Percentiles rank a stretch among this genome's conserved stretches.
Evolutionary conservation across 92 coral and sea anemone genomes (phyloP).

Genomic region (Epizoanthus illoricatus): DNA sequence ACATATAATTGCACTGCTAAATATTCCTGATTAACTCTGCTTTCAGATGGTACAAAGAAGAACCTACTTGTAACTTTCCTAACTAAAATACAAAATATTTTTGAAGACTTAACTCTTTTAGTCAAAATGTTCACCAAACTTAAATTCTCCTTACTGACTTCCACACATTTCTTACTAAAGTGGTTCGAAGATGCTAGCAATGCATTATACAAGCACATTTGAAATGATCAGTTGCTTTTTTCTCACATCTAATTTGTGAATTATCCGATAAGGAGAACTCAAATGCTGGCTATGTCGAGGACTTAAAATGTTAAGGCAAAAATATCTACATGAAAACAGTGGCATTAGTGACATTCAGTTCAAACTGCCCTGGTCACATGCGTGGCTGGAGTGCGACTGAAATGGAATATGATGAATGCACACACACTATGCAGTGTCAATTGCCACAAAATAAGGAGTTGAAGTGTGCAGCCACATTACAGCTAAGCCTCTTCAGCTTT

Average conservation of each 20-base stretch:
- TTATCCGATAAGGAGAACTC: background rate
- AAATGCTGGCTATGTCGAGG: background rate
- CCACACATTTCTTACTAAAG: background rate
- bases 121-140: background rate
- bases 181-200: background rate
- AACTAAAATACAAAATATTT: conserved; percentile 18
- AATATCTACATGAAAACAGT: conserved; percentile 12
- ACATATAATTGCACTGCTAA: too few species aligned
- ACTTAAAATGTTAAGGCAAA: conserved; percentile 13
- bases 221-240: background rate
- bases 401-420: background rate
- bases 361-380: background rate
- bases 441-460: background rate
- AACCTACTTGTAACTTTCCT: background rate
- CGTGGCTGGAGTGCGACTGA: background rate
- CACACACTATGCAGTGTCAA: conserved; percentile 8
- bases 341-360: background rate
- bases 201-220: background rate
- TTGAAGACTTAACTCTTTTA: background rate
- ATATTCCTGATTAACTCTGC: too few species aligned
- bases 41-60: too few species aligned
- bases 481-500: conserved; percentile 22
- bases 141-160: background rate
- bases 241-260: background rate
- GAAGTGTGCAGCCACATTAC: background rate